These are phyloP conservation scores for Diorhabda sublineata DNA, from an alignment of 1,140 invertebrate species.

Conservation along the genomic window DNA sequence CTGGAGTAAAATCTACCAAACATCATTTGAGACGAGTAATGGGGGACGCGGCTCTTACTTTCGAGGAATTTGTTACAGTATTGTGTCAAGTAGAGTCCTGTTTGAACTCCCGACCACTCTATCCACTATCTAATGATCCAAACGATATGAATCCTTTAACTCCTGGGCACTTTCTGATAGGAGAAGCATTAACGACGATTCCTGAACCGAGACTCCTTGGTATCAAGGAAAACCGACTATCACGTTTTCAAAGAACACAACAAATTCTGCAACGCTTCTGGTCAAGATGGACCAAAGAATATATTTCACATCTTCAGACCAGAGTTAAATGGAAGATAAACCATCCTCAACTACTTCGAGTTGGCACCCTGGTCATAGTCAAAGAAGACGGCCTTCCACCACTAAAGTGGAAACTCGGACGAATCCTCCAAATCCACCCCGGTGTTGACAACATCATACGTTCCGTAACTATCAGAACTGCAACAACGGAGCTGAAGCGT, in stretches of 20 bases:
- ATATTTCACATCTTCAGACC: conserved; percentile 28
- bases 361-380: conserved; percentile 42
- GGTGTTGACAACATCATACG: conserved; percentile 41
- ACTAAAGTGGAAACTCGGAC: conserved; percentile 34
- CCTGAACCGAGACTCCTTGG: background rate
- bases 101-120: conserved; percentile 32
- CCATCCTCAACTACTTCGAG: conserved; percentile 19
- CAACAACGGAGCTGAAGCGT: conserved; percentile 16
- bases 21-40: conserved; percentile 37
- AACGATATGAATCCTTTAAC: conserved; percentile 27
- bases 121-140: conserved; percentile 26
- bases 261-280: conserved; percentile 35
- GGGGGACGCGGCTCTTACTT: conserved; percentile 23
- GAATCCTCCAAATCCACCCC: conserved; percentile 36
- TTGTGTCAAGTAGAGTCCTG: conserved; percentile 24
- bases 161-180: conserved; percentile 32
- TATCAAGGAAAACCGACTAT: conserved; percentile 9
- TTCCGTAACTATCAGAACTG: conserved; percentile 39
- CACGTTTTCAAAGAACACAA: conserved; percentile 11
- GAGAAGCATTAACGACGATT: conserved; percentile 20
- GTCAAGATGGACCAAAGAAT: conserved; percentile 34
- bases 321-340: conserved; percentile 32
- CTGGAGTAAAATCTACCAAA: conserved; percentile 45
- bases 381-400: conserved; percentile 31
- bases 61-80: conserved; percentile 28